phyloP scores from a whole-genome alignment of 2,797 vertebrate genomes.

The Poeciliopsis paucimaculata region DNA sequence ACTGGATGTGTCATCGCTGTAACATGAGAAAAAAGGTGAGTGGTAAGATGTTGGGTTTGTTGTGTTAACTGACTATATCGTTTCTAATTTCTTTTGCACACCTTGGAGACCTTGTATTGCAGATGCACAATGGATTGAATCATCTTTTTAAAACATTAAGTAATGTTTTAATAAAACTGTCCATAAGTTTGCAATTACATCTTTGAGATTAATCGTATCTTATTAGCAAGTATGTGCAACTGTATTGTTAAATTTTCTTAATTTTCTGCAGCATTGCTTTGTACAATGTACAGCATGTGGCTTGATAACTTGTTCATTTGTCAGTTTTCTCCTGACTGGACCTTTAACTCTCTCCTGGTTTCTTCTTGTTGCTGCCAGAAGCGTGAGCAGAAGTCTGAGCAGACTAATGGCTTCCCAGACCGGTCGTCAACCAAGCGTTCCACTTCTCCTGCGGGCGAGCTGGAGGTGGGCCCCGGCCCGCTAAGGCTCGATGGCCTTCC shows the following conservation, averaged over 20 bases:
- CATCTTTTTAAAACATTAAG: too few species aligned
- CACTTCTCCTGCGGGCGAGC: slow-evolving; percentile 88
- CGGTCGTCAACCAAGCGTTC: slow-evolving; percentile 85
- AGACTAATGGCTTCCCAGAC: slow-evolving; percentile 94
- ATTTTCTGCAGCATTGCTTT: neutral
- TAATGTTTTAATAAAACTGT: neutral
- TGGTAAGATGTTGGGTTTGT: neutral
- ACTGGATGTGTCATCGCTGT: slow-evolving; percentile 99
- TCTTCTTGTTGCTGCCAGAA: slow-evolving; percentile 79
- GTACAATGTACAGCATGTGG: neutral
- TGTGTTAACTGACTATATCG: neutral
- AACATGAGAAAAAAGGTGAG: slow-evolving; percentile 93
- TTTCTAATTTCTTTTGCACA: neutral
- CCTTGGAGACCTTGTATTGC: neutral
- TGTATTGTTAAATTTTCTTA: neutral
- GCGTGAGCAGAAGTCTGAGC: slow-evolving; percentile 95
- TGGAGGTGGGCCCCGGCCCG: slow-evolving; percentile 81
- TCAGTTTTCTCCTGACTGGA: neutral
- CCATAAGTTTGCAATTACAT: neutral
- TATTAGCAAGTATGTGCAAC: neutral
- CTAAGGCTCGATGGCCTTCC: slow-evolving; percentile 77
- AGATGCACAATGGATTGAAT: neutral
- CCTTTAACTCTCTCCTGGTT: neutral
- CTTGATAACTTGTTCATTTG: neutral
- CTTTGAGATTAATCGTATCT: neutral